phyloP scores from a whole-genome alignment of 2,888 invertebrate species.

The Glaucopsyche alexis region DNA sequence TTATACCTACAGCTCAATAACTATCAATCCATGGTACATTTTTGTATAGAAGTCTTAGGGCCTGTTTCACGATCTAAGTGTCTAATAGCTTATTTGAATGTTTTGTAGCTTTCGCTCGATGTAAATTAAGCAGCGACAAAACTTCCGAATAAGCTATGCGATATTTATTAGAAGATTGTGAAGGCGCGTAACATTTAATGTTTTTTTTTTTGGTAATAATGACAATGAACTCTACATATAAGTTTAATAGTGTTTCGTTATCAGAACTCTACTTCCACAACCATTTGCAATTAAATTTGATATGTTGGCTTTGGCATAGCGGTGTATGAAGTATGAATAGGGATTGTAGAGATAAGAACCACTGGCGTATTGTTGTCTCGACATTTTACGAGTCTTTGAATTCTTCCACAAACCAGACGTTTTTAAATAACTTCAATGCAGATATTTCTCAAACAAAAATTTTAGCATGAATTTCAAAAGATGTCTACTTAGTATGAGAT shows the following conservation, averaged over 20 bases:
- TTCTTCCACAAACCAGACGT: not conserved
- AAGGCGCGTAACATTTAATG: too few species aligned
- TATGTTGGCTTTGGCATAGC: not conserved
- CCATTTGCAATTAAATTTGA: slow-evolving; percentile 1
- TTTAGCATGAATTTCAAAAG: not conserved
- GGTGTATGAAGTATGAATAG: slow-evolving; percentile 7
- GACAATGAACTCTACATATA: not conserved
- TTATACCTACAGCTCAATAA: not conserved
- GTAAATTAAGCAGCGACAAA: too few species aligned
- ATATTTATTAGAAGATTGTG: too few species aligned
- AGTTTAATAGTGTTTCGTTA: slow-evolving; percentile 2
- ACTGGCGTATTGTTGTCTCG: slow-evolving; percentile 7
- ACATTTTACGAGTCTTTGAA: not conserved
- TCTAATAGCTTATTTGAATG: too few species aligned
- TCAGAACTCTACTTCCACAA: not conserved
- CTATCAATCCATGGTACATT: too few species aligned
- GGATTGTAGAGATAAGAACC: not conserved
- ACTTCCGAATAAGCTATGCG: too few species aligned
- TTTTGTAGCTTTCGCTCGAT: too few species aligned
- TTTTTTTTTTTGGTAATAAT: not conserved
- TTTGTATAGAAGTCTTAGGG: not conserved
- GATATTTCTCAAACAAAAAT: not conserved
- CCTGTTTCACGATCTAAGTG: too few species aligned
- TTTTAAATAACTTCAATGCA: not conserved
- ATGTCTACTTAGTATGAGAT: not conserved